Evolutionary conservation across 2,113 vertebrate genomes (phyloP).

Genomic region (Microcebus jonahi): DNA sequence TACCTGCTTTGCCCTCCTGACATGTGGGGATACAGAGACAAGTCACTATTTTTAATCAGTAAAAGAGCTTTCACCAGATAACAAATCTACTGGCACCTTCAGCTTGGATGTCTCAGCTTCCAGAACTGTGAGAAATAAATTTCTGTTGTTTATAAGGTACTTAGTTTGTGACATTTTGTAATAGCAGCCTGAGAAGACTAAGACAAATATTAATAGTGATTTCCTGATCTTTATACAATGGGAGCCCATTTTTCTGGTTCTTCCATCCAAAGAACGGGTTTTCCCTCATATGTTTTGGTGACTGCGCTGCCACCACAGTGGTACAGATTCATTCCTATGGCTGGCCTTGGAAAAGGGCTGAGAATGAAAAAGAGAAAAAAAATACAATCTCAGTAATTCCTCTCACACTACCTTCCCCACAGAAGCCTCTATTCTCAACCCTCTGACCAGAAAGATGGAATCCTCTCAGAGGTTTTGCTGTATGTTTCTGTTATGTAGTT

Average conservation of each 20-base stretch:
- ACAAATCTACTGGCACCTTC: not conserved
- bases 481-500: not conserved
- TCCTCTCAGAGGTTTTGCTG: not conserved
- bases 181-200: not conserved
- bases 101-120: not conserved
- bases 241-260: not conserved
- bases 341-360: not conserved
- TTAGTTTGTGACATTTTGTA: not conserved
- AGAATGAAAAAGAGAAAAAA: not conserved
- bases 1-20: not conserved
- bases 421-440: not conserved
- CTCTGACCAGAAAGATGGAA: not conserved
- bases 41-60: not conserved
- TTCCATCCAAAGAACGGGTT: not conserved
- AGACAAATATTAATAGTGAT: not conserved
- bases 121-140: not conserved
- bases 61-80: not conserved
- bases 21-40: not conserved
- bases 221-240: not conserved
- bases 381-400: not conserved
- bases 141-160: not conserved
- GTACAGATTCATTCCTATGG: not conserved
- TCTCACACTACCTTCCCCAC: not conserved
- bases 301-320: not conserved
- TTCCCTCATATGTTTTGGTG: not conserved